Conservation (phyloP, 2,888 invertebrate species). For the Netelia melanura region DNA sequence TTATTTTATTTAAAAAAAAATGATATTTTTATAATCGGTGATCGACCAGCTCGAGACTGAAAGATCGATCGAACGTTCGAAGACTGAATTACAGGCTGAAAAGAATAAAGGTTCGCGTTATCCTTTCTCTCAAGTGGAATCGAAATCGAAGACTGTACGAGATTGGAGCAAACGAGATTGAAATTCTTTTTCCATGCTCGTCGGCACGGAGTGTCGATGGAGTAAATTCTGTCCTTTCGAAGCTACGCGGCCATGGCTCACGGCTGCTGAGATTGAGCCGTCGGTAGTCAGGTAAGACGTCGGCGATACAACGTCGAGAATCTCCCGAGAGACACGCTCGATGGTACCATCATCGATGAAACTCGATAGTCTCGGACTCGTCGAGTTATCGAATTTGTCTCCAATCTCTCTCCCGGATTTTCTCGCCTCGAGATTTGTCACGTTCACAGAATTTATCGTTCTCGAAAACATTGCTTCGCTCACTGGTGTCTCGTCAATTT, state of each 20-base stretch:
- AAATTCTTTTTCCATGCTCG: constrained; percentile 32
- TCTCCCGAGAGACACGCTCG: constrained; percentile 22
- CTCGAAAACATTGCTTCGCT: background rate
- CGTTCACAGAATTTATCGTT: background rate
- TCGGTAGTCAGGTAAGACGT: constrained; percentile 30
- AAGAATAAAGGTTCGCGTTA: background rate
- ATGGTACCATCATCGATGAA: constrained; percentile 30
- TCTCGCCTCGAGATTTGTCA: constrained; percentile 14
- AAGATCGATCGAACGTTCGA: background rate
- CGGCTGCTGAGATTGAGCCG: constrained; percentile 47
- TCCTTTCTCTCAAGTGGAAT: constrained; percentile 1
- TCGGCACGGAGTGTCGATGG: constrained; percentile 28
- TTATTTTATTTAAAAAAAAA: no score
- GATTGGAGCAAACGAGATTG: constrained; percentile 16
- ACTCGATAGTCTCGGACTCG: constrained; percentile 30
- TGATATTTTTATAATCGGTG: no score
- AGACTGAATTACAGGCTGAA: background rate
- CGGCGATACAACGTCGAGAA: constrained; percentile 15
- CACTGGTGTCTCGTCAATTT: background rate
- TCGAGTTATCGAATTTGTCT: constrained; percentile 40
- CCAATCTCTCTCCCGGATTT: constrained; percentile 12
- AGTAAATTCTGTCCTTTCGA: constrained; percentile 17
- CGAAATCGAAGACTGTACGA: constrained; percentile 11
- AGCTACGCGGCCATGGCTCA: constrained; percentile 30
- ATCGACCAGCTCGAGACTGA: background rate